Percentiles rank a stretch among this genome's conserved stretches.
These are phyloP conservation scores for Apus apus DNA, from an alignment of 2,113 vertebrate genomes.

Conservation along the genomic window DNA sequence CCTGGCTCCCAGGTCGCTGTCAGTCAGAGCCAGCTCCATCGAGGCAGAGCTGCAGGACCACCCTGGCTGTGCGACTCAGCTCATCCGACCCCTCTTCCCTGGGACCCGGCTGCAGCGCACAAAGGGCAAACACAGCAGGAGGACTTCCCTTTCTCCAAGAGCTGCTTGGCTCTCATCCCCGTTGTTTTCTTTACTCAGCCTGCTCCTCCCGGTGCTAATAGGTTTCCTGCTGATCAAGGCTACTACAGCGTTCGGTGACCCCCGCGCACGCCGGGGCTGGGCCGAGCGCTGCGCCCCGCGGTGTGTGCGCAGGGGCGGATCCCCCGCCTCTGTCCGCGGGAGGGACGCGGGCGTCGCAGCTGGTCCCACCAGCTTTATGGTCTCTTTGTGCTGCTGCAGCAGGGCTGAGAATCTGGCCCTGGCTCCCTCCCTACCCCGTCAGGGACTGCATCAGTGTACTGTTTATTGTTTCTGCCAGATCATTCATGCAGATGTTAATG, in stretches of 20 bases:
- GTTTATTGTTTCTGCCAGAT: slow-evolving; percentile 72
- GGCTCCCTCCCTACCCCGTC: not conserved
- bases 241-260: not conserved
- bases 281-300: fast-evolving
- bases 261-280: too few relatives aligned
- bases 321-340: fast-evolving
- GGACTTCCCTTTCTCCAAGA: slow-evolving; percentile 36
- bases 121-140: slow-evolving; percentile 43
- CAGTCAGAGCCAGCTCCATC: not conserved
- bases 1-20: fast-evolving
- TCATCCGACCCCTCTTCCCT: not conserved
- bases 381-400: slow-evolving; percentile 32
- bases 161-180: slow-evolving; percentile 46
- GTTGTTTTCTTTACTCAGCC: slow-evolving; percentile 48
- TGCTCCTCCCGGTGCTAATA: slow-evolving; percentile 2
- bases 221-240: slow-evolving; percentile 53
- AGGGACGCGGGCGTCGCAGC: not conserved
- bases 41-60: not conserved
- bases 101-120: not conserved
- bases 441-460: slow-evolving; percentile 62
- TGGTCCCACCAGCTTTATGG: slow-evolving; percentile 39
- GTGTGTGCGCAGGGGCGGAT: not conserved
- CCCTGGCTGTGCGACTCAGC: not conserved
- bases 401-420: slow-evolving; percentile 59
- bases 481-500: slow-evolving; percentile 71